Evolutionary conservation across 2,888 invertebrate genomes (phyloP).

Genomic region (Sesia bembeciformis): DNA sequence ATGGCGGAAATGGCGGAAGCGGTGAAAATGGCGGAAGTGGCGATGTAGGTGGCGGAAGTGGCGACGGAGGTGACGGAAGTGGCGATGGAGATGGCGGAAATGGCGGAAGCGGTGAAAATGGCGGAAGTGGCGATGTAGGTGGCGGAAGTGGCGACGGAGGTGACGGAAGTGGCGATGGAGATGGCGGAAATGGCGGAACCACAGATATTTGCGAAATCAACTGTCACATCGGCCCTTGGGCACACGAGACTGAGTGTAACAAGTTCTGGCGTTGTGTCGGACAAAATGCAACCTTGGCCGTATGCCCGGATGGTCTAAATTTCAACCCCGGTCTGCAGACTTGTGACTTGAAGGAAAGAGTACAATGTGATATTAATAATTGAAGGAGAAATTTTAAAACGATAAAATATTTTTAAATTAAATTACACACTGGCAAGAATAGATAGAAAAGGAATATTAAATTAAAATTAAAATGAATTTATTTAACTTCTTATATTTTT

Average conservation of each 20-base stretch:
- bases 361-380: too few relatives aligned
- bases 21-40: not conserved
- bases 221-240: constrained; percentile 50
- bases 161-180: not conserved
- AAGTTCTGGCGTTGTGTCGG: constrained; percentile 52
- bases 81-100: not conserved
- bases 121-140: not conserved
- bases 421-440: too few relatives aligned
- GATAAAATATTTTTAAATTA: too few relatives aligned
- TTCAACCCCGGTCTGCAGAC: constrained; percentile 39
- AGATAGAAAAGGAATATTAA: too few relatives aligned
- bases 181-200: constrained; percentile 4
- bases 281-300: constrained; percentile 18
- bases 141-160: not conserved
- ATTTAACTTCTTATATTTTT: too few relatives aligned
- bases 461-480: too few relatives aligned
- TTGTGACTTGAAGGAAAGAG: constrained; percentile 34
- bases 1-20: constrained; percentile 2
- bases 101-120: not conserved
- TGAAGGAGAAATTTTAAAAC: too few relatives aligned
- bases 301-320: constrained; percentile 48
- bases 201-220: constrained; percentile 21
- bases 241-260: constrained; percentile 46
- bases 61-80: not conserved
- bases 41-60: not conserved